Base-by-base conservation (phyloP, 2,888 invertebrate species). In the Eulithis prunata region DNA sequence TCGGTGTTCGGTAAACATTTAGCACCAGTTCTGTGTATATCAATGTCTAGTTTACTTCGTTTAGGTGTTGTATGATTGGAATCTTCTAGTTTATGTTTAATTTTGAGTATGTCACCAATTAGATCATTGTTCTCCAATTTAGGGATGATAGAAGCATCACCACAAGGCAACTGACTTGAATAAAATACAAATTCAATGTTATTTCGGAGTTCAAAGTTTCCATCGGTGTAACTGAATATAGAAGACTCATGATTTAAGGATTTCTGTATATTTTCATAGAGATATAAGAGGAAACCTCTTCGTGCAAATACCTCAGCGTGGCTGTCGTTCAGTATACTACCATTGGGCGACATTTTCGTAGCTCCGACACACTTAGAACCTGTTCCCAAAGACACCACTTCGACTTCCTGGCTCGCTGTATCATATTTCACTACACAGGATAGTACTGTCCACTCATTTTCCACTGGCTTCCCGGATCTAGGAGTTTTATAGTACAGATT, bases 281-380 rank as follows among this genome's bases (percentile, higher is more conserved):
- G 81, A 83, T 96, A 98, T 67, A 96, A 89, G 28, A 98, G 75
- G 78, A 99, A 97, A 0, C 96, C 96, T 75, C 99, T 94, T 74
- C 98, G 94, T 6, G 97, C 96, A 58, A 98, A 89, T 32, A 98
- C 94, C 93, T 99, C 99, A 1, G 98, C 98, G 90, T 99, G 99
- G 47, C 97, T 97, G 85, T 99, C 99, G 82, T 97, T 97, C 12
- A 99, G 78, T 68, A 96, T 93, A 75, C 95, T 94, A 1, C 98
- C 98, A 38, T 83, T 84, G 2, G 90, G 78, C 60, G 95, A 95
- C 90, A 96, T 91, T 83, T 95, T 95, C 3, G 89, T 87, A 63
- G 94, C 93, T 1, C 98, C 98, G 70, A 99, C 94, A 85, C 98
- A 99, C 91, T 98, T 99, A 0, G 98, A 96, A 0, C 99, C 99